Evolutionary conservation across 2,888 invertebrate species (phyloP).

Genomic region (Pyrocoelia pectoralis): DNA sequence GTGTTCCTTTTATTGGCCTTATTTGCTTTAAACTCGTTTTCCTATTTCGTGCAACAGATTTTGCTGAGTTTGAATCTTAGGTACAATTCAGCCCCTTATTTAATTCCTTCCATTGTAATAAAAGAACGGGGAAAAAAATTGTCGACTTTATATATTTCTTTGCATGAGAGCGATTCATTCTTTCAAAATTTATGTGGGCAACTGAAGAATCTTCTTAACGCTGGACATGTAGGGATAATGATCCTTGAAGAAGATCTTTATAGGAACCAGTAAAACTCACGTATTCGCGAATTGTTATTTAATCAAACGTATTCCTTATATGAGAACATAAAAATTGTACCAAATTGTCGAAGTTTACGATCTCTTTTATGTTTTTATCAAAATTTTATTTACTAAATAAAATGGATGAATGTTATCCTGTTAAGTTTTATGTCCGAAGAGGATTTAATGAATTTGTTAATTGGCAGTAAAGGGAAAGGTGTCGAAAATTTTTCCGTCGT

Average conservation of each 20-base stretch:
- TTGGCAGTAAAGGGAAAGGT: neutral
- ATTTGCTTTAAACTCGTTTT: slow-evolving; percentile 22
- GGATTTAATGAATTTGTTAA: slow-evolving; percentile 6
- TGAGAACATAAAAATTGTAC: slow-evolving; percentile 19
- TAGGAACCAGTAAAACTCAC: slow-evolving; percentile 18
- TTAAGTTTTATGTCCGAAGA: slow-evolving; percentile 5
- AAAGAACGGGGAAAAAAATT: neutral
- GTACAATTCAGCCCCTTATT: slow-evolving; percentile 1
- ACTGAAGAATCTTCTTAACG: slow-evolving; percentile 25
- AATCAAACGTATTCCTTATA: slow-evolving; percentile 23
- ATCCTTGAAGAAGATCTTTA: slow-evolving; percentile 19
- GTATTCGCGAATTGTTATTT: slow-evolving; percentile 21
- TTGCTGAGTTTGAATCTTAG: slow-evolving; percentile 3
- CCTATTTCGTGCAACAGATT: slow-evolving; percentile 12
- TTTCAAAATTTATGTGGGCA: slow-evolving; percentile 29
- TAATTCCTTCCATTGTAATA: slow-evolving; percentile 2
- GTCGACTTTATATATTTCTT: neutral
- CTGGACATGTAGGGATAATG: slow-evolving; percentile 31
- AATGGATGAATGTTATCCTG: slow-evolving; percentile 4
- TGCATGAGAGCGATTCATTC: neutral
- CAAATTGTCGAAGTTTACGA: slow-evolving; percentile 13
- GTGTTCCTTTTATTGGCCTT: slow-evolving; percentile 30
- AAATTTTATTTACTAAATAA: slow-evolving; percentile 19
- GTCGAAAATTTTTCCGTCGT: neutral
- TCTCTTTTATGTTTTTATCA: slow-evolving; percentile 18